A percentile compares a stretch with the other conserved stretches of the same genome.
phyloP scores from a whole-genome alignment of 1,140 invertebrate species.

The Drosophila azteca region DNA sequence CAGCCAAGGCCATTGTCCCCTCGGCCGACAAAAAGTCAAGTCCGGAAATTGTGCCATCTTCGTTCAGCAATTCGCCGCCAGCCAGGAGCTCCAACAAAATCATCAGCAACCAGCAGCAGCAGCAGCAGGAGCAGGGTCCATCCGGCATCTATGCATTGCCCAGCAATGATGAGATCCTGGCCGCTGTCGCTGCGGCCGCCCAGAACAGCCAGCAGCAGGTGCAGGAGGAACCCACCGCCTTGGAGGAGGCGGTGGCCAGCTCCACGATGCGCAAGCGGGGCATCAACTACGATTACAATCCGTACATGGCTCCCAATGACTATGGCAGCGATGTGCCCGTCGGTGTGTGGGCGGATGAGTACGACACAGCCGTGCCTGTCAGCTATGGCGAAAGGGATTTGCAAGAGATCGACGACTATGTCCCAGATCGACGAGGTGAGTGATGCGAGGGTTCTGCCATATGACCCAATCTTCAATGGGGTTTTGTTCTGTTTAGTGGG shows the following conservation, averaged over 20 bases:
- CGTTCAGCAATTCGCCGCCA: conserved; percentile 70
- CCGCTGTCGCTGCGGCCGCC: conserved; percentile 74
- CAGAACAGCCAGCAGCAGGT: conserved; percentile 61
- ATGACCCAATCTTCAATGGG: background rate
- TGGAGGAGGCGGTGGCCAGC: conserved; percentile 64
- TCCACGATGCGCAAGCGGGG: conserved; percentile 75
- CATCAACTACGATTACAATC: conserved; percentile 73
- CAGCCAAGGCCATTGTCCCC: conserved; percentile 24
- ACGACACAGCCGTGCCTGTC: conserved; percentile 47
- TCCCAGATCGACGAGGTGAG: conserved; percentile 63
- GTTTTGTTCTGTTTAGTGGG: conserved; percentile 19
- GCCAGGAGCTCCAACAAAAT: conserved; percentile 27
- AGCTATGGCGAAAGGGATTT: conserved; percentile 63
- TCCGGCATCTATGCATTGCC: conserved; percentile 67
- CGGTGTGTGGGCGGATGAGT: conserved; percentile 61
- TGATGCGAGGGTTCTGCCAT: background rate
- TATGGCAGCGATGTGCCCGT: conserved; percentile 33
- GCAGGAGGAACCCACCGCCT: conserved; percentile 57
- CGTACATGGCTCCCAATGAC: conserved; percentile 32
- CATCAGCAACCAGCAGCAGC: conserved; percentile 16
- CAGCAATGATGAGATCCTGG: conserved; percentile 74
- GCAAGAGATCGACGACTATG: conserved; percentile 78
- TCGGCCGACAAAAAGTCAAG: conserved; percentile 77
- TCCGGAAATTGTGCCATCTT: conserved; percentile 80
- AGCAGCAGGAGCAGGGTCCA: conserved; percentile 35